These are phyloP conservation scores for Platyrinchus mystaceus DNA, from an alignment of 2,797 vertebrate genomes.

Conservation along the genomic window DNA sequence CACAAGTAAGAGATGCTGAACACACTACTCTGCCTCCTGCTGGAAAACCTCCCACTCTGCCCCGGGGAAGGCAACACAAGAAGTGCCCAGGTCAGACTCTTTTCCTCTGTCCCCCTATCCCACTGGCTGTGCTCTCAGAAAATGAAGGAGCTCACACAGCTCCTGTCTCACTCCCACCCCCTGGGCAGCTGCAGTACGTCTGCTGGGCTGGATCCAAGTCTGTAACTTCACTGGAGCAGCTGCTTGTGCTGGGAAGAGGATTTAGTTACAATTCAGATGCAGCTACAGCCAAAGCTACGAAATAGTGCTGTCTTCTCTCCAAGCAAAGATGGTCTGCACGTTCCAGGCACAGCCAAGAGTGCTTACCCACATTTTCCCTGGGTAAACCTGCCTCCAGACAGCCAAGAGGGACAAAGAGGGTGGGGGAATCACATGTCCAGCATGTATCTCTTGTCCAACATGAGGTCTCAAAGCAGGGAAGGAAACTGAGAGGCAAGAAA, in stretches of 20 bases:
- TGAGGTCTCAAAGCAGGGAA: background rate
- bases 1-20: background rate
- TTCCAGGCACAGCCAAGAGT: background rate
- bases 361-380: background rate
- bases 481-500: background rate
- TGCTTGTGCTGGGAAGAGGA: background rate
- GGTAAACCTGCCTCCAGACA: background rate
- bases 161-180: background rate
- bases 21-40: background rate
- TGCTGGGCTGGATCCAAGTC: background rate
- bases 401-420: background rate
- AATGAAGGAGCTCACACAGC: background rate
- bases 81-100: background rate
- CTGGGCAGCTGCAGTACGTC: background rate
- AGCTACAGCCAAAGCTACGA: background rate
- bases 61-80: accelerated
- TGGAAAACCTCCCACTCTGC: background rate
- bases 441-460: background rate
- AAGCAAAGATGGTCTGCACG: background rate
- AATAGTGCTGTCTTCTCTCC: background rate
- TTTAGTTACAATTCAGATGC: background rate
- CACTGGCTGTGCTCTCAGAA: background rate
- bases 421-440: background rate
- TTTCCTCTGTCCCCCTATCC: background rate
- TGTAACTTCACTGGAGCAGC: conserved; percentile 19